These are phyloP conservation scores for Pandion haliaetus DNA, from an alignment of 2,113 vertebrate species.

Conservation along the genomic window DNA sequence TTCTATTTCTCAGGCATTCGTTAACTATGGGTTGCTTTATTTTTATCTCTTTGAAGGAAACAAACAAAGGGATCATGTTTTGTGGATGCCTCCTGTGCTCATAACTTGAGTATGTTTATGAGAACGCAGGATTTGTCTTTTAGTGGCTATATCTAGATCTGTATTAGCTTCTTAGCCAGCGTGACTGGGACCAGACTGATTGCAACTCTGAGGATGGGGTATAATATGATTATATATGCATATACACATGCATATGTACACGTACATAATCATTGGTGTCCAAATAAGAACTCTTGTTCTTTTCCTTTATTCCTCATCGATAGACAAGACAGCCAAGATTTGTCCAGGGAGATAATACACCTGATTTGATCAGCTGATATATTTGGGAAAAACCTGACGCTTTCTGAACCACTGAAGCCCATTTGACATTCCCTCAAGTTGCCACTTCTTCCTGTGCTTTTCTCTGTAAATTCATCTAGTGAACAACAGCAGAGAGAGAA, in stretches of 20 bases:
- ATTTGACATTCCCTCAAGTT: not conserved
- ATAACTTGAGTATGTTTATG: not conserved
- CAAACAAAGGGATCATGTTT: not conserved
- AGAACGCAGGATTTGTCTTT: not conserved
- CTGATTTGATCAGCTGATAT: not conserved
- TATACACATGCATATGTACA: not conserved
- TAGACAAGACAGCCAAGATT: not conserved
- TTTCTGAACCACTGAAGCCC: not conserved
- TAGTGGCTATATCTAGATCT: not conserved
- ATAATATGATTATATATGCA: not conserved
- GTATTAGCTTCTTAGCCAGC: not conserved
- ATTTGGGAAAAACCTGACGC: accelerated
- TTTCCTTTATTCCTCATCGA: not conserved
- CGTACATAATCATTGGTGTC: not conserved
- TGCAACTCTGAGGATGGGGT: not conserved
- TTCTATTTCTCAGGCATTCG: not conserved
- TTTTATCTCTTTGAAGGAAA: not conserved
- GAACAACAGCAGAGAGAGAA: not conserved
- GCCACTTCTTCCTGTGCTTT: not conserved
- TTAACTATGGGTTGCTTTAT: not conserved
- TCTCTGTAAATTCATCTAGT: not conserved
- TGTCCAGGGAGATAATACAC: not conserved
- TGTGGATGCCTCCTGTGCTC: not conserved
- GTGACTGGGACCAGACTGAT: not conserved
- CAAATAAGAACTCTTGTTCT: not conserved